Evolutionary conservation across 2,797 vertebrate genomes (phyloP), one percentile per base, ranked within the genome.

Genomic region (Phalloptychus januarius): DNA sequence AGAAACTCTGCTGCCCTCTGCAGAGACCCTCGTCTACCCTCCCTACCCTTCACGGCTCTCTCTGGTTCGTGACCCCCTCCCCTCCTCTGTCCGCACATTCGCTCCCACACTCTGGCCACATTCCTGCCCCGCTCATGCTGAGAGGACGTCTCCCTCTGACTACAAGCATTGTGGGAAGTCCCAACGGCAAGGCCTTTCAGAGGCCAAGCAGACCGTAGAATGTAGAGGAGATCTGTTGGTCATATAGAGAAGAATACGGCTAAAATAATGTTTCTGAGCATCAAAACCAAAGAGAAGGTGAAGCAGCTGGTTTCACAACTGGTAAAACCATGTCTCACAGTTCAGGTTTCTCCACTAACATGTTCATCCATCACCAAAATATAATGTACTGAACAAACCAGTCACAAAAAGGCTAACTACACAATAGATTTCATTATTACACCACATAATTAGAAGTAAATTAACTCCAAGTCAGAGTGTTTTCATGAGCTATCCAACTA

Each of bases 81-180:
- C 89, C 91, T 92, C 91, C 63, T 67, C 36, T 83, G 78, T 88
- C 87, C 80, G 45, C 76, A 88, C 83, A 48, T 87, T 93, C 79
- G 83, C 92, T 95, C 93, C 93, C 93, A 94, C 93, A 94, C 93
- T 94, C 79, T 1, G 81, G 84, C 90, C 91, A 88, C 92, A 95
- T 95, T 95, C 93, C 93, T 92, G 85, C 90, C 82, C 79, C 71
- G 87, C 90, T 93, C 93, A 93, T 82, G 94, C 94, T 94, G 93
- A 79, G 93, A 93, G 91, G 91, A 95, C 91, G 86, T 95, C 93
- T 95, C 93, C 91, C 91, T 86, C 89, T 85, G 87, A 90, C 93
- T 89, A 90, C 89, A 91, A 83, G 91, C 92, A 94, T 93, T 94
- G 92, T 95, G 93, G 92, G 93, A 95, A 94, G 92, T 89, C 93